Evolutionary conservation across 2,113 vertebrate genomes (phyloP).

Genomic region (Entomyzon cyanotis): DNA sequence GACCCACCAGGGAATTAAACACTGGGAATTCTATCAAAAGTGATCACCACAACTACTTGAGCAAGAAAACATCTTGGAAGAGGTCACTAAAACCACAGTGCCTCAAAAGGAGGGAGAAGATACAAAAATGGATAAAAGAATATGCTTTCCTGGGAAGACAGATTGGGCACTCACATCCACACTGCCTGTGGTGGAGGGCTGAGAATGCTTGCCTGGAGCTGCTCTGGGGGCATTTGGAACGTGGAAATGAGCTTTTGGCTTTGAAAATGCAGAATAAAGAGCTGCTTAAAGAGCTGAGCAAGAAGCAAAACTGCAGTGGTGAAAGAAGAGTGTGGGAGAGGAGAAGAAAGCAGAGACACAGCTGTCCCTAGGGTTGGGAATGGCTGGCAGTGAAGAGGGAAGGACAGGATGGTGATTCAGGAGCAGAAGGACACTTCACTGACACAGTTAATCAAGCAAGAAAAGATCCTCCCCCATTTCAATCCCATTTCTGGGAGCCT

Average conservation of each 20-base stretch:
- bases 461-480: neutral
- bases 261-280: neutral
- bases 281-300: neutral
- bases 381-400: neutral
- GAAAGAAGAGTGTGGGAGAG: neutral
- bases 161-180: neutral
- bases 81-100: neutral
- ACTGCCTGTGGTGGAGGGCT: neutral
- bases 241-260: neutral
- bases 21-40: neutral
- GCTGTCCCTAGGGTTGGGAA: neutral
- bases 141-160: neutral
- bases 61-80: neutral
- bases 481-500: neutral
- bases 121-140: neutral
- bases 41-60: accelerated
- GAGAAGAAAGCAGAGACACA: neutral
- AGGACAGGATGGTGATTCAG: neutral
- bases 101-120: neutral
- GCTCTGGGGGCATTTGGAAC: neutral
- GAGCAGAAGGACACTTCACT: neutral
- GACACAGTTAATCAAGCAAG: neutral
- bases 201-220: neutral
- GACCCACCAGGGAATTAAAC: neutral
- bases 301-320: neutral